Evolutionary conservation across 2,888 invertebrate species (phyloP), one percentile per base, ranked within the genome.

Genomic region (Leptopterna dolabrata): DNA sequence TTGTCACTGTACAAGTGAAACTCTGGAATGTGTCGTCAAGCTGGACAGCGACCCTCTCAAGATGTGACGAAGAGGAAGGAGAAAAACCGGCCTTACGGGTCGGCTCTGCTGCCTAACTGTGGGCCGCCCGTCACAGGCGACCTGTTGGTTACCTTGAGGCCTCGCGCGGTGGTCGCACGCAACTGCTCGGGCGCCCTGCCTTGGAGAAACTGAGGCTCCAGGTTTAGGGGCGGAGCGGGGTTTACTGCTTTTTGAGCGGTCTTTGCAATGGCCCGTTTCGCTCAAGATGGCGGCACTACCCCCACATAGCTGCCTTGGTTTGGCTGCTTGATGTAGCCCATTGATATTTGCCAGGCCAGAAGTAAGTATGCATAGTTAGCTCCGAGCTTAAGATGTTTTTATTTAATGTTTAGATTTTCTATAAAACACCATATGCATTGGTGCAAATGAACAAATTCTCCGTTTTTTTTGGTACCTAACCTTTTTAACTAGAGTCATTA

Each of bases 191-290:
- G 24, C n/a, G n/a, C 63, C 9, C 24, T 9, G 63, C 63, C n/a
- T 36, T n/a, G 51, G 51, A 24, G 63, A 63, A 63, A 63, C 71
- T 43, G 24, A 27, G 71, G 84, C 30, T 16, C 19, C 24, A 3
- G 71, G 70, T 71, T n/a, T 24, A 70, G 84, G 84, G 43, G 84
- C 84, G 84, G 84, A 43, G 83, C 83, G 70, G 63, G 63, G n/a
- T 78, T 43, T 19, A 43, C 78, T 16, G 43, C 41, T 45, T 45
- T 45, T 78, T 78, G 78, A 78, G 45, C 11, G 81, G 81, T 55
- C 81, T 16, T 14, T 29, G 78, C n/a, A 51, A 29, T 43, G 19
- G 55, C 29, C 29, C 45, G 41, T 78, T 78, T 43, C 78, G 73
- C 81, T 78, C 78, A 78, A 78, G 78, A 78, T 45, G 78, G 78